phyloP scores from a whole-genome alignment of 2,113 vertebrate species.

The Petrocephalus zakoni region DNA sequence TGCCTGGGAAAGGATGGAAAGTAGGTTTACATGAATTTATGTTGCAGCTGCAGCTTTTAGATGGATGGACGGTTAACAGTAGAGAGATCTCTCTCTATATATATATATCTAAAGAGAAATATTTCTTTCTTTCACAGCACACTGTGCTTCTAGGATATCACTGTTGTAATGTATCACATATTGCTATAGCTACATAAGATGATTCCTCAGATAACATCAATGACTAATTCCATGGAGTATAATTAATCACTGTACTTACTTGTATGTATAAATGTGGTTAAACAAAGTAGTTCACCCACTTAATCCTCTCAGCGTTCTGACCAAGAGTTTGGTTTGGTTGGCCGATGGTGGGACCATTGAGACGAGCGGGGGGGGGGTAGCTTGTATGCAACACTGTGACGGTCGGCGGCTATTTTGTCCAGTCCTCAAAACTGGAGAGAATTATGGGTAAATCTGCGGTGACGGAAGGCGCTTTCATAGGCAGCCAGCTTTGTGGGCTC shows the following conservation, averaged over 20 bases:
- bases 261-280: neutral
- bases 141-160: slow-evolving; percentile 5
- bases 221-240: neutral
- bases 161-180: neutral
- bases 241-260: slow-evolving; percentile 11
- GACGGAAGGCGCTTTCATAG: neutral
- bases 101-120: neutral
- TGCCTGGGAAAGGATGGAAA: slow-evolving; percentile 5
- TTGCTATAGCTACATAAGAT: neutral
- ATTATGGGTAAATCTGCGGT: neutral
- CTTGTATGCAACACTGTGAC: slow-evolving; percentile 20
- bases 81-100: neutral
- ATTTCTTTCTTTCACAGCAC: neutral
- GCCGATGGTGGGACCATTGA: neutral
- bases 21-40: neutral
- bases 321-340: neutral
- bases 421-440: neutral
- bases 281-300: neutral
- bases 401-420: neutral
- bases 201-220: neutral
- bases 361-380: neutral
- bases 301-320: neutral
- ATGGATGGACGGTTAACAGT: neutral
- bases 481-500: neutral
- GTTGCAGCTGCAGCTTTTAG: neutral